A percentile compares a stretch with the other conserved stretches of the same genome.
phyloP scores from a whole-genome alignment of 2,888 invertebrate species.

The Leucozona laternaria region DNA sequence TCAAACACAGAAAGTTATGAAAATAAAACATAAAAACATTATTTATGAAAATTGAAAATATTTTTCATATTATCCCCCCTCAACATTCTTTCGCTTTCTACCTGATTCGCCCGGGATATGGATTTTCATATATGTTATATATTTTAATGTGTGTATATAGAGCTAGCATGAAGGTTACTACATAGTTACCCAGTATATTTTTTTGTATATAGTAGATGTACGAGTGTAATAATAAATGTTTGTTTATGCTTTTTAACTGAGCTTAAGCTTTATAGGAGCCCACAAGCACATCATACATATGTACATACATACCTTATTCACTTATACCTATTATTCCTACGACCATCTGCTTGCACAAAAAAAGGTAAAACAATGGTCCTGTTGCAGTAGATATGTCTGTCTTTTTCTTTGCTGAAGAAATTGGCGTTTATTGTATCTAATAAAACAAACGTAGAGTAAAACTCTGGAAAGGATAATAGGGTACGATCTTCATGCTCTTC shows the following conservation, averaged over 20 bases:
- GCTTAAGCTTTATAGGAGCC: constrained; percentile 20
- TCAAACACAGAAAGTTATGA: constrained; percentile 25
- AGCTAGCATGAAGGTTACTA: not conserved
- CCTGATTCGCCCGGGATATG: constrained; percentile 32
- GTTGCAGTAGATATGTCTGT: not conserved
- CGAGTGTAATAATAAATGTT: constrained; percentile 22
- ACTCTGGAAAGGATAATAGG: constrained; percentile 54
- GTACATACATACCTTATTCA: not conserved
- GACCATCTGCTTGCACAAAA: constrained; percentile 17
- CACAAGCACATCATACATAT: not conserved
- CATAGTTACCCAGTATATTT: not conserved
- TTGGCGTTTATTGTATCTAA: constrained; percentile 60
- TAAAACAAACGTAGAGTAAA: constrained; percentile 66
- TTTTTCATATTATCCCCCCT: constrained; percentile 77
- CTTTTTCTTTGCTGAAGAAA: constrained; percentile 22
- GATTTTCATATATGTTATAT: constrained; percentile 10
- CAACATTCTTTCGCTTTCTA: constrained; percentile 34
- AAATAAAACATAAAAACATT: constrained; percentile 78
- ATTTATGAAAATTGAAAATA: constrained; percentile 81
- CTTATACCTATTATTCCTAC: not conserved
- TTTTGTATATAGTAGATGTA: not conserved
- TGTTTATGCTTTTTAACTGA: constrained; percentile 19
- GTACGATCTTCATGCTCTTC: constrained; percentile 66
- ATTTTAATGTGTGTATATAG: constrained; percentile 51
- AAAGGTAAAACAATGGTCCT: constrained; percentile 16